phyloP scores from a whole-genome alignment of 1,140 invertebrate genomes.

The Philopotamus ludificatus region DNA sequence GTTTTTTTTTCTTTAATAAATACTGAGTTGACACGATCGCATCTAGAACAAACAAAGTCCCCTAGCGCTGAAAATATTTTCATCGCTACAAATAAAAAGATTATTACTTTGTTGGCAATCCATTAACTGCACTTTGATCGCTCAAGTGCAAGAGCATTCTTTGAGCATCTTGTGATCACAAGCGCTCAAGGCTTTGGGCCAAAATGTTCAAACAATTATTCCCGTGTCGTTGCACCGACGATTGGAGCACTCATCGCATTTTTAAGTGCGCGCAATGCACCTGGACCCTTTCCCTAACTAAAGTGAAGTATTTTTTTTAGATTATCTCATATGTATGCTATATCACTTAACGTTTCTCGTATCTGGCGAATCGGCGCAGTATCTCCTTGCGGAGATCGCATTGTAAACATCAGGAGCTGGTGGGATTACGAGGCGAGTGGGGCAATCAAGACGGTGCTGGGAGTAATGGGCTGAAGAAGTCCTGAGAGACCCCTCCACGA shows the following conservation, averaged over 20 bases:
- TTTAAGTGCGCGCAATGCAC: no score
- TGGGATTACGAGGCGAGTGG: conserved; percentile 13
- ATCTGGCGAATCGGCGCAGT: no score
- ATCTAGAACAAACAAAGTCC: conserved; percentile 11
- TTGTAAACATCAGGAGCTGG: conserved; percentile 20
- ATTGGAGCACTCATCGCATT: background rate
- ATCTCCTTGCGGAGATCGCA: conserved; percentile 17
- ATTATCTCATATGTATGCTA: no score
- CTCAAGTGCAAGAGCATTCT: background rate
- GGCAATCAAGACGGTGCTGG: conserved; percentile 15
- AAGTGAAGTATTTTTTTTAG: no score
- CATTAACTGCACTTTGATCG: background rate
- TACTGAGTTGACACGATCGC: no score
- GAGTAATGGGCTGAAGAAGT: background rate
- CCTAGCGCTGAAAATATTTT: background rate
- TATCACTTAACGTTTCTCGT: no score
- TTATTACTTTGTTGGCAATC: background rate
- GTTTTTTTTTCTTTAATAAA: no score
- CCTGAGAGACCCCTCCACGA: no score
- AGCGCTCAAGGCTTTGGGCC: background rate
- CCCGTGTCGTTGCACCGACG: background rate
- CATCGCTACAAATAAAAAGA: background rate
- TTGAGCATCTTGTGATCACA: background rate
- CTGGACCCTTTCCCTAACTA: no score
- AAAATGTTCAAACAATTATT: background rate